Evolutionary conservation across 1,140 invertebrate species (phyloP), one percentile per base, ranked within the genome.

Genomic region (Drosophila navojoa): DNA sequence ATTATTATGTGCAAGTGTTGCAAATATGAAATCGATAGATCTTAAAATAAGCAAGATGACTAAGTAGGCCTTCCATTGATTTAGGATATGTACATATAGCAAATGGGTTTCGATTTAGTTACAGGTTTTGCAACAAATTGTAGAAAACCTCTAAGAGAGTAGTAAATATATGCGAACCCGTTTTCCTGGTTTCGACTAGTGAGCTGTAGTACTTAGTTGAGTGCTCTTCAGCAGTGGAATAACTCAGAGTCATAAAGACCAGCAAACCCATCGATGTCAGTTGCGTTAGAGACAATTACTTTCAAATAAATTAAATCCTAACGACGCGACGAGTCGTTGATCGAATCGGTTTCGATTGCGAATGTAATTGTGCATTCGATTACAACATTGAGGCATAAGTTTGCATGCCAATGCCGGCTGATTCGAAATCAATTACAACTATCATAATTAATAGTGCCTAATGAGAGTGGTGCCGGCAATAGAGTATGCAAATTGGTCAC

Each of bases 401-500:
- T 27, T 69, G 27, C 49, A 53, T 45, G 22, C 10, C 50, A 57
- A 45, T 53, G 61, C 53, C 45, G 57, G 25, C 10, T 19, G 13
- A 69, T 25, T 60, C 27, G 10, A 63, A 52, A 64, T 74, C 71
- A 69, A 74, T 77, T 70, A 64, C 69, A 69, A 53, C 54, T 69
- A 70, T 74, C 71, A 60, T 74, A 69, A 74, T 74, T 69, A 74
- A 77, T 59, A 63, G 44, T 16, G 59, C n/a, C 62, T 61, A 67
- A 76, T 67, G 73, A 62, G 50, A 25, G 45, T 38, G 61, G 32
- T 52, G 59, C 38, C 58, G 42, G 45, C 71, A 63, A 70, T 76
- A 40, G 68, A 73, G 25, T 73, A 76, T 76, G 74, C 71, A 77
- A 77, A 74, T 74, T 59, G 52, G n/a, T 63, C 53, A 19, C 70